Percentiles rank a stretch among this genome's conserved stretches.
These are phyloP conservation scores for Tokudaia tokunoshimensis DNA, from an alignment of 2,797 vertebrate species.

Conservation along the genomic window DNA sequence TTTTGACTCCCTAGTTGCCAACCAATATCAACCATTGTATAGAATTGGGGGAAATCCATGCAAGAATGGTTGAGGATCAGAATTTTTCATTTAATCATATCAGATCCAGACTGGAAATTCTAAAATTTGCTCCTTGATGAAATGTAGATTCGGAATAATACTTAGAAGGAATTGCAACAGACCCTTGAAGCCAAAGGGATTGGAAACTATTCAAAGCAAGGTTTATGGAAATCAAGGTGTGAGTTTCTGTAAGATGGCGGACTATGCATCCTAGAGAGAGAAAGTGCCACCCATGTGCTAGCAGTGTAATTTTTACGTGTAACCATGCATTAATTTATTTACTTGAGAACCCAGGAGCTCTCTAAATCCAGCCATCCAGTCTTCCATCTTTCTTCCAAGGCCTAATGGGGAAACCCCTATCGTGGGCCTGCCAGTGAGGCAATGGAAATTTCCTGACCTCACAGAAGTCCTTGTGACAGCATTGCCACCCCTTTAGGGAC, in stretches of 20 bases:
- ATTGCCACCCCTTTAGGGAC: neutral
- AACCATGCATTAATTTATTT: neutral
- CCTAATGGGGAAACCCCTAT: neutral
- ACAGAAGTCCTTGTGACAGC: neutral
- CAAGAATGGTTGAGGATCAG: neutral
- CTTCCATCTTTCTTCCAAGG: neutral
- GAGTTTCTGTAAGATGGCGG: neutral
- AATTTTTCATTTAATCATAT: conserved; percentile 19
- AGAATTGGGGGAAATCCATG: neutral
- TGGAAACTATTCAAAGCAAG: neutral
- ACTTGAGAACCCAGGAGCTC: neutral
- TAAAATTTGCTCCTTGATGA: neutral
- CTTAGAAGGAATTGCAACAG: neutral
- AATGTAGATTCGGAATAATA: neutral
- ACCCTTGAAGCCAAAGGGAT: neutral
- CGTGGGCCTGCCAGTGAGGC: neutral
- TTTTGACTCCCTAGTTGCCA: neutral
- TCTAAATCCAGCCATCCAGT: neutral
- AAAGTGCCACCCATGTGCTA: neutral
- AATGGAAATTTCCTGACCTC: neutral
- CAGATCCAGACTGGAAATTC: neutral
- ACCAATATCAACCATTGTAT: neutral
- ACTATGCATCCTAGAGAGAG: neutral
- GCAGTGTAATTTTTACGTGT: neutral
- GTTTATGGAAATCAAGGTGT: neutral